Conservation (phyloP, 2,797 vertebrate genomes). For the Sebastes flavidus region DNA sequence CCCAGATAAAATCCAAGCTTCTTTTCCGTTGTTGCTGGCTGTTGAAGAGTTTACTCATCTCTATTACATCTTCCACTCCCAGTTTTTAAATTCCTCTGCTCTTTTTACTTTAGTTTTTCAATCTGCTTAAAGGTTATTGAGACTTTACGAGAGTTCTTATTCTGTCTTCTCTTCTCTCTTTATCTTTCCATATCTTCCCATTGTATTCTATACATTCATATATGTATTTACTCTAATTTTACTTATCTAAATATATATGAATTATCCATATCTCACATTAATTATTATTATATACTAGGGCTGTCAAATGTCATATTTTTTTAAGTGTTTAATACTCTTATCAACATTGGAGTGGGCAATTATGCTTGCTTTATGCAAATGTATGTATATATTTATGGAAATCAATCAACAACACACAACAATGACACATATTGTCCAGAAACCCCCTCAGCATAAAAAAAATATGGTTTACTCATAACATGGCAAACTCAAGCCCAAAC, state of each 20-base stretch:
- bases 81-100: conserved; percentile 21
- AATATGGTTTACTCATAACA: too few relatives aligned
- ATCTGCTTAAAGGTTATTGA: conserved; percentile 33
- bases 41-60: conserved; percentile 16
- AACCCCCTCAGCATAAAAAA: too few relatives aligned
- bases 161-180: background rate
- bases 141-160: background rate
- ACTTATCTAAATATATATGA: background rate
- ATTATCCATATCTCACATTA: background rate
- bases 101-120: conserved; percentile 28
- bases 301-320: too few relatives aligned
- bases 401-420: too few relatives aligned
- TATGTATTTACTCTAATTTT: background rate
- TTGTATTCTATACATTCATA: background rate
- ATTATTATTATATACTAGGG: background rate
- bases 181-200: background rate
- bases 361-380: too few relatives aligned
- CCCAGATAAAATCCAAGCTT: conserved; percentile 25
- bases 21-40: conserved; percentile 20
- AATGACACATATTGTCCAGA: too few relatives aligned
- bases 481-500: too few relatives aligned
- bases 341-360: too few relatives aligned
- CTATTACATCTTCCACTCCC: conserved; percentile 1
- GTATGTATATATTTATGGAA: too few relatives aligned
- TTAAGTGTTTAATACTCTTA: too few relatives aligned